phyloP scores from a whole-genome alignment of 2,888 invertebrate genomes.

The Deilephila elpenor region DNA sequence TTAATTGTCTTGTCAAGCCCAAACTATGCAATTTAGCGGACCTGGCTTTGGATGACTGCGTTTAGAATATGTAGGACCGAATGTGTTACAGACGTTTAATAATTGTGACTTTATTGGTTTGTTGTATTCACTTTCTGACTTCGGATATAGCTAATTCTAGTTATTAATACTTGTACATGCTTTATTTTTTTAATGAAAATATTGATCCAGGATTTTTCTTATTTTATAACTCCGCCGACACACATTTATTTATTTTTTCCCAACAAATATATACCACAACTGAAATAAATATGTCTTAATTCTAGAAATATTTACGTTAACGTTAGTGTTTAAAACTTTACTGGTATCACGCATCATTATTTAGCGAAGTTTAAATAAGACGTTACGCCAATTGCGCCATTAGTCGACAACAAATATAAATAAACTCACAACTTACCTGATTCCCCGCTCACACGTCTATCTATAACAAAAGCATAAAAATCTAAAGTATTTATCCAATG shows the following conservation, averaged over 20 bases:
- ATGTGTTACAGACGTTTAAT: not conserved
- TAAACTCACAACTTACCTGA: not conserved
- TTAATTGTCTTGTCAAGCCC: constrained; percentile 12
- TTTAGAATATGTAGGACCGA: not conserved
- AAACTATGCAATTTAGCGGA: constrained; percentile 8
- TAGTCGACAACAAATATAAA: not conserved
- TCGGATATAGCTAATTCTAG: no score
- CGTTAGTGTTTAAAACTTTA: no score
- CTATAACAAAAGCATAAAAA: not conserved
- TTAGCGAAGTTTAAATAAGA: no score
- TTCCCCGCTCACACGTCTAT: not conserved
- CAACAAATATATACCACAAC: no score
- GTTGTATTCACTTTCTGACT: not conserved
- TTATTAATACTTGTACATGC: no score
- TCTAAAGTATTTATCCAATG: not conserved
- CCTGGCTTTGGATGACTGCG: not conserved
- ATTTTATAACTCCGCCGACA: no score
- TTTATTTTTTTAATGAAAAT: no score
- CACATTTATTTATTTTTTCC: no score
- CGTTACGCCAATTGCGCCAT: no score
- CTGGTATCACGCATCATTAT: not conserved
- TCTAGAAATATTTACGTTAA: no score
- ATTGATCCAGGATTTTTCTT: no score
- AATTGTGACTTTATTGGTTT: not conserved
- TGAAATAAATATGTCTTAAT: no score